Evolutionary conservation across 1,140 invertebrate genomes (phyloP).

Genomic region (Bradynema listronoti): DNA sequence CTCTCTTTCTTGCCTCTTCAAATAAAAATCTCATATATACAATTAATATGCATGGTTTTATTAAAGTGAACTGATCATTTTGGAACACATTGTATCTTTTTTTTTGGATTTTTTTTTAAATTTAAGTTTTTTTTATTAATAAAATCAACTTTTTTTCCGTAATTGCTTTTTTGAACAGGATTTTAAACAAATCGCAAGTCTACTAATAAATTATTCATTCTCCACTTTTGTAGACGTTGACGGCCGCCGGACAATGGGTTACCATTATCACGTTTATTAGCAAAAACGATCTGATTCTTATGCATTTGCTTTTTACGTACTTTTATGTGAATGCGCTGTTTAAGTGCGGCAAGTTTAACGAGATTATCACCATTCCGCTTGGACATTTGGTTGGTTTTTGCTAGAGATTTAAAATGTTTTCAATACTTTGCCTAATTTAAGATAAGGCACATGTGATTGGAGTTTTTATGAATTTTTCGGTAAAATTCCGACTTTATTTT

Average conservation of each 20-base stretch:
- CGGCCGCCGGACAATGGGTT: slow-evolving; percentile 37
- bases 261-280: slow-evolving; percentile 36
- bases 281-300: slow-evolving; percentile 28
- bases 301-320: slow-evolving; percentile 35
- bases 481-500: no score
- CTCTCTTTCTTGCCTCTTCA: no score
- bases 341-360: slow-evolving; percentile 21
- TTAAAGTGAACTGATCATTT: background rate
- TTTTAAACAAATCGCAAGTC: background rate
- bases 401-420: no score
- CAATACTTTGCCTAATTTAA: no score
- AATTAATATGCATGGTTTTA: no score
- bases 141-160: background rate
- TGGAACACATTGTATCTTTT: background rate
- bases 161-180: slow-evolving; percentile 5
- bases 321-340: slow-evolving; percentile 39
- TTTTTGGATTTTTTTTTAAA: slow-evolving; percentile 2
- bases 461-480: no score
- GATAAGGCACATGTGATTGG: no score
- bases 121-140: background rate
- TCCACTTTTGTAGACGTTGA: slow-evolving; percentile 25
- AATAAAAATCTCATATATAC: no score
- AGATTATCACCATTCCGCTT: slow-evolving; percentile 21
- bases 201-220: slow-evolving; percentile 7
- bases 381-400: slow-evolving; percentile 23